These are phyloP conservation scores for Scarus forsteni DNA, from an alignment of 2,797 vertebrate genomes.

Conservation along the genomic window DNA sequence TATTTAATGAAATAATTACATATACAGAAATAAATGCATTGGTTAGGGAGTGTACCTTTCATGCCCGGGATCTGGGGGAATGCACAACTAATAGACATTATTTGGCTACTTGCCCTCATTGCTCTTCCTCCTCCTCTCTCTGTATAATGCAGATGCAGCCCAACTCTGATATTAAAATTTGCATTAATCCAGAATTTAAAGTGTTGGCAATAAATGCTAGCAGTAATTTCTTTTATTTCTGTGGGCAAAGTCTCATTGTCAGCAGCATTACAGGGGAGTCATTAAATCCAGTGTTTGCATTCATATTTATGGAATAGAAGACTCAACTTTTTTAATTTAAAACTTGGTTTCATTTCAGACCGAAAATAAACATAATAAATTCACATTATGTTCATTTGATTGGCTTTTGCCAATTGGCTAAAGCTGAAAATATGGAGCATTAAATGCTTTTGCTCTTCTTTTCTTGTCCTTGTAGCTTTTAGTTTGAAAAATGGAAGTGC, in stretches of 20 bases:
- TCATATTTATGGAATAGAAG: conserved; percentile 42
- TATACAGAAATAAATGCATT: conserved; percentile 69
- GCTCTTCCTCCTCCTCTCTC: conserved; percentile 6
- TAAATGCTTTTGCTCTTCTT: conserved; percentile 11
- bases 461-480: background rate
- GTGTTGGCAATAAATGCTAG: conserved; percentile 48
- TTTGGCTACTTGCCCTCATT: conserved; percentile 61
- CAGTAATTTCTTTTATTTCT: conserved; percentile 61
- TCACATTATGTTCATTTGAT: conserved; percentile 21
- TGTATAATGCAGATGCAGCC: conserved; percentile 37
- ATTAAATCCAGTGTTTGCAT: conserved; percentile 46
- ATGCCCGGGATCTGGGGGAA: conserved; percentile 66
- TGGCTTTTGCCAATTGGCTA: conserved; percentile 11
- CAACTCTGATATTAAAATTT: conserved; percentile 55
- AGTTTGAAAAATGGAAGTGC: background rate
- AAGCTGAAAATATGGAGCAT: conserved; percentile 5
- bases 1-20: conserved; percentile 86
- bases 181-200: conserved; percentile 60
- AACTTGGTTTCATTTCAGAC: conserved; percentile 18
- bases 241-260: conserved; percentile 54
- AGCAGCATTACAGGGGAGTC: conserved; percentile 49
- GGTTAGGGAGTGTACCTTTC: conserved; percentile 67
- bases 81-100: conserved; percentile 63
- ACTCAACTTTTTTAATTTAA: conserved; percentile 32
- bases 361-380: conserved; percentile 35